phyloP scores from a whole-genome alignment of 2,113 vertebrate species.

The Lycaon pictus region DNA sequence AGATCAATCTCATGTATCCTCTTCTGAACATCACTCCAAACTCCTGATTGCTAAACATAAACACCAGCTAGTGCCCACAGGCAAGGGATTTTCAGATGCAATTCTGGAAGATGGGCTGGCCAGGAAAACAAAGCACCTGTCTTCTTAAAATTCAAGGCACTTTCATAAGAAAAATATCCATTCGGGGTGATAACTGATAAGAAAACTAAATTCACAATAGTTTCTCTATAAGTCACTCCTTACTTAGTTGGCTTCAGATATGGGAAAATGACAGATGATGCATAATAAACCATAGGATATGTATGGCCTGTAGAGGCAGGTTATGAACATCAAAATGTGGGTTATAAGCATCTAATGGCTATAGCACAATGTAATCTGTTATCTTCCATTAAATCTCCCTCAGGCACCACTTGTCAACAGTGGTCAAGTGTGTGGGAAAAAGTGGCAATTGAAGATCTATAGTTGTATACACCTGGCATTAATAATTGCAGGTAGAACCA shows the following conservation, averaged over 20 bases:
- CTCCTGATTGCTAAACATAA: not conserved
- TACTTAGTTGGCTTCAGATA: not conserved
- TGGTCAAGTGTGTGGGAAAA: not conserved
- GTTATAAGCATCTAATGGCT: not conserved
- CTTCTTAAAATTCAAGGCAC: constrained; percentile 5
- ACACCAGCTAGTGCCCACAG: not conserved
- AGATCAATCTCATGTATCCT: not conserved
- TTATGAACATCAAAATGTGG: not conserved
- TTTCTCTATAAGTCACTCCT: not conserved
- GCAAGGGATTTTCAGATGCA: not conserved
- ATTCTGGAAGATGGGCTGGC: not conserved
- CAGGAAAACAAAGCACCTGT: not conserved
- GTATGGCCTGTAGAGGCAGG: not conserved
- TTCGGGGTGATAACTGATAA: not conserved
- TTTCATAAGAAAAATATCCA: not conserved
- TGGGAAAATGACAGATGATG: not conserved
- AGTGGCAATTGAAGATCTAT: not conserved
- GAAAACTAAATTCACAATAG: not conserved
- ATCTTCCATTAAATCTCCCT: not conserved
- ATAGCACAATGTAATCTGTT: not conserved
- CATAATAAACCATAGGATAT: not conserved
- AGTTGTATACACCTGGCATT: not conserved
- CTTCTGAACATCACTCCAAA: not conserved
- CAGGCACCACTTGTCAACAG: not conserved
- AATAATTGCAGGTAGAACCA: not conserved